Conservation (phyloP, 2,888 invertebrate species). For the Eilema griseolum region DNA sequence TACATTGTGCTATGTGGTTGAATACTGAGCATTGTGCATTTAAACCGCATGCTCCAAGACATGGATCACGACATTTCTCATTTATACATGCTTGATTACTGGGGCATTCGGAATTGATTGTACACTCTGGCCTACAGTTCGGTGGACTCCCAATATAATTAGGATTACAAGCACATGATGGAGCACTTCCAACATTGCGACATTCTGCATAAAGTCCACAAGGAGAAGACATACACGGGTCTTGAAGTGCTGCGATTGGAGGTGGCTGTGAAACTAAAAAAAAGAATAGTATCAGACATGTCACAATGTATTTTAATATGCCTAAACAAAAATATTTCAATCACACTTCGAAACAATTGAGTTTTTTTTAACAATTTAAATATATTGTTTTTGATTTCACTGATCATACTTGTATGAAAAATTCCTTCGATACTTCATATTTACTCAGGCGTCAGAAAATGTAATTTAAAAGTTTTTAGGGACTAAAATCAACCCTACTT, state of each 20-base stretch:
- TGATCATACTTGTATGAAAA: no score
- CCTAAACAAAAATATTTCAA: background rate
- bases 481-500: background rate
- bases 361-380: no score
- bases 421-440: no score
- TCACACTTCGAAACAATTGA: no score
- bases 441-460: no score
- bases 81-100: constrained; percentile 89
- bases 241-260: constrained; percentile 57
- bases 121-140: constrained; percentile 90
- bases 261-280: constrained; percentile 74
- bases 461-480: no score
- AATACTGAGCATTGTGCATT: constrained; percentile 87
- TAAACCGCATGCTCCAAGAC: constrained; percentile 89
- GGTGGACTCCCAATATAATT: constrained; percentile 89
- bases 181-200: constrained; percentile 83
- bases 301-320: background rate
- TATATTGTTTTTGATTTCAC: no score
- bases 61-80: constrained; percentile 89
- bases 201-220: constrained; percentile 90
- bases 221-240: constrained; percentile 90
- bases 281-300: constrained; percentile 16
- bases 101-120: constrained; percentile 90
- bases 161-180: constrained; percentile 88
- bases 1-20: constrained; percentile 89